Conservation (phyloP, 2,113 vertebrate species). For the Bostrychus sinensis region DNA sequence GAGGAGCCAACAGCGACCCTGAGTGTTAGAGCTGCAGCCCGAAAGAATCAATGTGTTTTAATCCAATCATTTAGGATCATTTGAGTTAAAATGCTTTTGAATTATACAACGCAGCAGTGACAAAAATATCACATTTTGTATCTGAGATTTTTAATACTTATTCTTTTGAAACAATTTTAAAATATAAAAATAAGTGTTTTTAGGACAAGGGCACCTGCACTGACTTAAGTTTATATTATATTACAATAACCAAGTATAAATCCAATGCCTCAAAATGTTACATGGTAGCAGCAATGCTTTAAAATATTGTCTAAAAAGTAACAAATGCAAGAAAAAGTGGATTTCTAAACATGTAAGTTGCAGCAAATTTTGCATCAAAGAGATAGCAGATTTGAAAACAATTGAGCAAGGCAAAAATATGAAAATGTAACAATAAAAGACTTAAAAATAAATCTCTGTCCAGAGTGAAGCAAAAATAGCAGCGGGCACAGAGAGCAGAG, state of each 20-base stretch:
- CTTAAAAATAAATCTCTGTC: not conserved
- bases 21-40: constrained; percentile 2
- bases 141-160: no score
- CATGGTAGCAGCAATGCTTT: no score
- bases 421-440: not conserved
- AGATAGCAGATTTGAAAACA: not conserved
- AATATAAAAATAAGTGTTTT: no score
- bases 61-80: not conserved
- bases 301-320: not conserved
- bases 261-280: no score
- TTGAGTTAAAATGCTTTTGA: not conserved
- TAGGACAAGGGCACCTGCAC: no score
- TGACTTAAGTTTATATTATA: no score
- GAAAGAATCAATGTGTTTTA: no score
- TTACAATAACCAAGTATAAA: no score
- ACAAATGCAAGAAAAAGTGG: not conserved
- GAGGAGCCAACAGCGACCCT: not conserved
- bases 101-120: not conserved
- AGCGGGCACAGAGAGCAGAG: not conserved
- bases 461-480: not conserved
- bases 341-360: not conserved
- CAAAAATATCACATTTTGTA: no score
- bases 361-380: not conserved
- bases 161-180: no score
- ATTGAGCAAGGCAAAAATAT: not conserved